Percentiles rank a stretch among this genome's conserved stretches.
These are phyloP conservation scores for Labrus mixtus DNA, from an alignment of 2,113 vertebrate genomes.

Conservation along the genomic window DNA sequence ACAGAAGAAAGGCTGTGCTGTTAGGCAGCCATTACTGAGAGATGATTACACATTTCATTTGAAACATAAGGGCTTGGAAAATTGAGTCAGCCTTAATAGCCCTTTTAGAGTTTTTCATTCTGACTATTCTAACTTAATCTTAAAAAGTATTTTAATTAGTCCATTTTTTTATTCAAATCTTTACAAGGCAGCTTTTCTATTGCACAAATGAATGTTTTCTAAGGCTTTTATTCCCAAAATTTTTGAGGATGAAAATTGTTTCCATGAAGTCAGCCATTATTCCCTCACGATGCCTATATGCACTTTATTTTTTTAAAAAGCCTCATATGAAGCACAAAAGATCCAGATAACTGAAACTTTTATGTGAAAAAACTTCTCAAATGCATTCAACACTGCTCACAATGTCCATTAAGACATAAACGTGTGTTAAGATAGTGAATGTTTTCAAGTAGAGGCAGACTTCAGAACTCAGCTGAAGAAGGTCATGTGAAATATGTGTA, in stretches of 20 bases:
- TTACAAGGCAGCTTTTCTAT: constrained; percentile 9
- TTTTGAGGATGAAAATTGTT: constrained; percentile 1
- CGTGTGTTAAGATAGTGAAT: background rate
- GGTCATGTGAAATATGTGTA: constrained; percentile 3
- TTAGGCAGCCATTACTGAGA: constrained; percentile 33
- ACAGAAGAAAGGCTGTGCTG: background rate
- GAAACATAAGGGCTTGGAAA: constrained; percentile 36
- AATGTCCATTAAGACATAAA: background rate
- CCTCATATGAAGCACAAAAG: background rate
- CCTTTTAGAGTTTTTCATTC: constrained; percentile 25
- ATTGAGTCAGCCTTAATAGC: constrained; percentile 24
- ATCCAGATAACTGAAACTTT: background rate
- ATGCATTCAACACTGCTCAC: background rate
- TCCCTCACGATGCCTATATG: background rate
- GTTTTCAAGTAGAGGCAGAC: background rate
- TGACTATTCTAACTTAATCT: constrained; percentile 4
- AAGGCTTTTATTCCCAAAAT: background rate
- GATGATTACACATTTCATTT: constrained; percentile 53
- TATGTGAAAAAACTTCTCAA: too few relatives aligned
- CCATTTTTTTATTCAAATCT: background rate
- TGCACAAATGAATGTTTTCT: background rate
- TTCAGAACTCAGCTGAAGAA: constrained; percentile 43
- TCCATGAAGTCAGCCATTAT: background rate
- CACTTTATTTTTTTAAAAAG: background rate
- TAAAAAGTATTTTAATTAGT: background rate